Percentiles rank a stretch among this genome's conserved stretches.
Conservation (phyloP, 2,113 vertebrate species). For the Empidonax traillii region DNA sequence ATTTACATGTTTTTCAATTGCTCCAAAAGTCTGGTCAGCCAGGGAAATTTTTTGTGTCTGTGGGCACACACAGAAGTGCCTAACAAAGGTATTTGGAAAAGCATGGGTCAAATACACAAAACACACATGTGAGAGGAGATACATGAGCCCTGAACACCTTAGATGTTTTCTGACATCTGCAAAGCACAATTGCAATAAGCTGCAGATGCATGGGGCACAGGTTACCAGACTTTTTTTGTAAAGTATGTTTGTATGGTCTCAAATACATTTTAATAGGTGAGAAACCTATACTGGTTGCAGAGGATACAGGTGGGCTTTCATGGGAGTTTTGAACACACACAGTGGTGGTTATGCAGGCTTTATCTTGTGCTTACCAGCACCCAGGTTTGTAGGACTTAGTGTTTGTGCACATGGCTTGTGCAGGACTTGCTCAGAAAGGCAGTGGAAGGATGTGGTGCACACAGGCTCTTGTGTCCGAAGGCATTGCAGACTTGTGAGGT, state of each 20-base stretch:
- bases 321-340: not conserved
- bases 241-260: not conserved
- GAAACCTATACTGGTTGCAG: not conserved
- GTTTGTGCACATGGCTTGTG: not conserved
- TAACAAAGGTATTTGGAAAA: not conserved
- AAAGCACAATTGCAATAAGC: not conserved
- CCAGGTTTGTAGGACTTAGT: accelerated
- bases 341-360: not conserved
- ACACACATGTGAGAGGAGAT: not conserved
- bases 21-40: not conserved
- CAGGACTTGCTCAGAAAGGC: not conserved
- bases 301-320: accelerated
- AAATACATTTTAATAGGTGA: not conserved
- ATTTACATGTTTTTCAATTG: not conserved
- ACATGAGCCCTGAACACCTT: not conserved
- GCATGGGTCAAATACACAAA: not conserved
- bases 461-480: not conserved
- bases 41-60: not conserved
- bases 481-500: not conserved
- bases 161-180: not conserved
- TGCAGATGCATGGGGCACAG: not conserved
- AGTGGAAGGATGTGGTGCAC: not conserved
- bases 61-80: not conserved
- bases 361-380: not conserved
- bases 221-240: not conserved